These are phyloP conservation scores for Thamnophis sirtalis DNA, from an alignment of 2,113 vertebrate genomes.

Conservation along the genomic window DNA sequence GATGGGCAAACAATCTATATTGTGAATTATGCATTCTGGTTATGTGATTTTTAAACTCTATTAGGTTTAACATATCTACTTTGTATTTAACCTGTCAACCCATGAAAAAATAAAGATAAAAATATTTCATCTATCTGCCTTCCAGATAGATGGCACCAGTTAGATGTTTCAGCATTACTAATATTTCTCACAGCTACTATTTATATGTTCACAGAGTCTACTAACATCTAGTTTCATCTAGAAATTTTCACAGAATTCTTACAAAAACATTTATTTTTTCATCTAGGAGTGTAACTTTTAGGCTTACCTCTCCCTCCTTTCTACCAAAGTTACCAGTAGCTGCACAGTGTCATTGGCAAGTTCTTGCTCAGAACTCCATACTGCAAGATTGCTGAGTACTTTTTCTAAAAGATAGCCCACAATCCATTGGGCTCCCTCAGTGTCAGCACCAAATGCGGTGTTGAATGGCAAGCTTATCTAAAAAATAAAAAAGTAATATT, in stretches of 20 bases:
- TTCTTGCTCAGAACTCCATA: slow-evolving; percentile 96
- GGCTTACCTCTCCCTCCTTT: slow-evolving; percentile 89
- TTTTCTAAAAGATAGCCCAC: slow-evolving; percentile 98
- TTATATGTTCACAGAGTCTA: background rate
- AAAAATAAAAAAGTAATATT: slow-evolving; percentile 53
- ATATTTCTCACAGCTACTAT: background rate
- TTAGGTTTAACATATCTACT: background rate
- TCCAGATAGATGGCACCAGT: background rate
- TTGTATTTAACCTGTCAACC: background rate
- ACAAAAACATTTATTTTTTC: background rate
- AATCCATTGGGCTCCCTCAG: slow-evolving; percentile 97
- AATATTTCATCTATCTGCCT: background rate
- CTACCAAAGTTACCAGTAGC: slow-evolving; percentile 93
- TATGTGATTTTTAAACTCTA: background rate
- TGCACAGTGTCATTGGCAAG: slow-evolving; percentile 96
- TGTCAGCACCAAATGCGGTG: slow-evolving; percentile 94
- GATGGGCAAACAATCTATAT: background rate
- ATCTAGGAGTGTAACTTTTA: background rate
- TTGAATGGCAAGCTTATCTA: slow-evolving; percentile 94
- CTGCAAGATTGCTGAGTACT: slow-evolving; percentile 96
- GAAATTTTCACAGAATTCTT: background rate
- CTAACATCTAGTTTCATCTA: background rate
- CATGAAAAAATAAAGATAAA: background rate
- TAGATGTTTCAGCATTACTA: background rate
- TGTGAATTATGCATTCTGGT: background rate